Base-by-base conservation (phyloP, 1,140 invertebrate species). In the Tenebrio molitor region DNA sequence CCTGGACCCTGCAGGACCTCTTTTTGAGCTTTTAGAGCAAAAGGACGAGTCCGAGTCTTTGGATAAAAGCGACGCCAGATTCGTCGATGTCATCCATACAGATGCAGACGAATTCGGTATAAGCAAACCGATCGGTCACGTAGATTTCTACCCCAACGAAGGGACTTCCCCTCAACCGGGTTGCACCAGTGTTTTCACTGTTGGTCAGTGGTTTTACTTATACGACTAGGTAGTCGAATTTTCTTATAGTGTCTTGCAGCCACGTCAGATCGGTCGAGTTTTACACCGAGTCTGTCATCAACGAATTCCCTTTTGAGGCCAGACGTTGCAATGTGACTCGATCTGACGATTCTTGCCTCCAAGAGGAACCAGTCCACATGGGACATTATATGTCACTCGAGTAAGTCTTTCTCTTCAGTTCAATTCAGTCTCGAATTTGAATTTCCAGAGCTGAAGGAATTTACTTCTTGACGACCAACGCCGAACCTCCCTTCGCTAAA, bases 1-100 rank as follows among this genome's bases (percentile, higher is more conserved):
- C 17, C 77, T 90, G 36, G 88, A 90, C 76, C 88, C 88, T 19
- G 88, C 88, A 0, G 72, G 84, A n/a, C 87, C 87, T 0, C 69
- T 86, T 0, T 89, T 88, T 74, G 81, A 82, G 0, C 68, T 83
- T 14, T 78, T 83, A 46, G 84, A 84, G 53, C 83, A 83, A 21
- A 81, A 83, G 33, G 83, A 58, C 12, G 50, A 25, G 1, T 58
- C 50, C 1, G 19, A 19, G 2, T 58, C 50, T 21, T 12, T 58
- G 86, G 83, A 83, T 17, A 85, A 84, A 21, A 21, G 7, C 29
- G 90, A 92, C 77, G 90, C 86, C 0, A 68, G 79, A 6, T 89
- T 90, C 64, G 90, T 92, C 0, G 89, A 91, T 80, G 87, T 90
- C 0, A 90, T 93, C 44, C 91, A 93, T 72, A 91, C 91, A 0